phyloP scores from a whole-genome alignment of 1,140 invertebrate genomes.

The Drosophila funebris region DNA sequence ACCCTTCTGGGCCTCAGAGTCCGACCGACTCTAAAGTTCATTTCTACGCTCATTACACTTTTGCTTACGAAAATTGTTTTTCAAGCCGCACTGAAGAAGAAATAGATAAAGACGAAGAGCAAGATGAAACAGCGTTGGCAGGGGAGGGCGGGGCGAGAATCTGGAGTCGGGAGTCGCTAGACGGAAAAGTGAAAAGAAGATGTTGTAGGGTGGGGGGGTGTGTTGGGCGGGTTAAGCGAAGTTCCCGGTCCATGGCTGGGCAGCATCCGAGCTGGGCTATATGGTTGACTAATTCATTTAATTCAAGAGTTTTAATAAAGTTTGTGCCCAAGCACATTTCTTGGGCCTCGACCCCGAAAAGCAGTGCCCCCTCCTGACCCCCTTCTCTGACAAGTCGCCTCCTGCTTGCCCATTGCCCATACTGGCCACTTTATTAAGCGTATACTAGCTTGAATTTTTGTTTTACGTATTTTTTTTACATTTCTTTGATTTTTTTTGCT shows the following conservation, averaged over 20 bases:
- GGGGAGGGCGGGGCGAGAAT: background rate
- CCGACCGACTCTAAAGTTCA: constrained; percentile 67
- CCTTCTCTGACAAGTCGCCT: constrained; percentile 8
- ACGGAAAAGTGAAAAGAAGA: background rate
- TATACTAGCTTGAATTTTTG: constrained; percentile 66
- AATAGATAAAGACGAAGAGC: constrained; percentile 60
- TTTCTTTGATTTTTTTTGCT: constrained; percentile 5
- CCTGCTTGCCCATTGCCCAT: constrained; percentile 17
- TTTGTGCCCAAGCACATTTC: constrained; percentile 74
- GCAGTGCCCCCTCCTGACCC: constrained; percentile 5
- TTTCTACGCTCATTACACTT: constrained; percentile 81
- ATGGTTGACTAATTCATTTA: constrained; percentile 82
- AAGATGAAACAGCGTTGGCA: background rate
- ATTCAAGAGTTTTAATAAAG: constrained; percentile 82
- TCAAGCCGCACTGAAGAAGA: constrained; percentile 71
- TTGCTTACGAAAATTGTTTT: constrained; percentile 82
- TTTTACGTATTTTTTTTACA: constrained; percentile 48
- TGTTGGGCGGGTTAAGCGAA: constrained; percentile 52
- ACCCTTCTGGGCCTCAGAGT: constrained; percentile 26
- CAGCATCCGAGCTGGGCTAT: constrained; percentile 61
- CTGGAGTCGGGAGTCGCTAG: background rate
- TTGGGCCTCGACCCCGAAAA: constrained; percentile 40
- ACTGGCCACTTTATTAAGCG: constrained; percentile 76
- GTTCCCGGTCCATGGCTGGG: constrained; percentile 36
- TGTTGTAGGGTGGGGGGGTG: constrained; percentile 7